phyloP scores from a whole-genome alignment of 1,140 invertebrate species.

The Phymastichus coffea region DNA sequence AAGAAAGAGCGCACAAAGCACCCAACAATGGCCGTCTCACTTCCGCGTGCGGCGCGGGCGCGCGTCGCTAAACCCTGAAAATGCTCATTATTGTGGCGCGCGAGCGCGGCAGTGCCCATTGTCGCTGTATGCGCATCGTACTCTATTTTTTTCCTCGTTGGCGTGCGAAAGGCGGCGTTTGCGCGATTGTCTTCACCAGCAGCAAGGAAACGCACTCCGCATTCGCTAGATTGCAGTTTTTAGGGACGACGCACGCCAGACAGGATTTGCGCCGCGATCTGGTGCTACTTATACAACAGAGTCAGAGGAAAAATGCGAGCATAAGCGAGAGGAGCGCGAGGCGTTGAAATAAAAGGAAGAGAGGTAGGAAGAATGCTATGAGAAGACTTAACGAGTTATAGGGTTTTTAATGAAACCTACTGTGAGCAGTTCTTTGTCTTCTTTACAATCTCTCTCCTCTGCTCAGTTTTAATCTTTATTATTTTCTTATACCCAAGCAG shows the following conservation, averaged over 20 bases:
- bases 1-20: too few species aligned
- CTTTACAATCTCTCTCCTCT: background rate
- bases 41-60: background rate
- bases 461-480: background rate
- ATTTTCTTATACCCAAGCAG: background rate
- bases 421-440: background rate
- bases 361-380: background rate
- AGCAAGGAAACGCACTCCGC: background rate
- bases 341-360: background rate
- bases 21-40: slow-evolving; percentile 11
- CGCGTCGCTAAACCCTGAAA: slow-evolving; percentile 24
- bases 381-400: slow-evolving; percentile 1
- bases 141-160: background rate
- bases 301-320: background rate
- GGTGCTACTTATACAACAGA: slow-evolving; percentile 5
- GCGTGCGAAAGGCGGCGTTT: too few species aligned
- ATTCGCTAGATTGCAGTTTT: background rate
- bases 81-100: slow-evolving; percentile 26
- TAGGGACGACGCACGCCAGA: background rate
- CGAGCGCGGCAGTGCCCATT: background rate
- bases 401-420: background rate
- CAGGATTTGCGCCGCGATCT: background rate
- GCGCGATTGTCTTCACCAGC: too few species aligned
- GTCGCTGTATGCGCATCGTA: background rate
- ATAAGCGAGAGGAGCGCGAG: too few species aligned